Conservation (phyloP, 2,113 vertebrate genomes). For the Mesoclemmys tuberculata region DNA sequence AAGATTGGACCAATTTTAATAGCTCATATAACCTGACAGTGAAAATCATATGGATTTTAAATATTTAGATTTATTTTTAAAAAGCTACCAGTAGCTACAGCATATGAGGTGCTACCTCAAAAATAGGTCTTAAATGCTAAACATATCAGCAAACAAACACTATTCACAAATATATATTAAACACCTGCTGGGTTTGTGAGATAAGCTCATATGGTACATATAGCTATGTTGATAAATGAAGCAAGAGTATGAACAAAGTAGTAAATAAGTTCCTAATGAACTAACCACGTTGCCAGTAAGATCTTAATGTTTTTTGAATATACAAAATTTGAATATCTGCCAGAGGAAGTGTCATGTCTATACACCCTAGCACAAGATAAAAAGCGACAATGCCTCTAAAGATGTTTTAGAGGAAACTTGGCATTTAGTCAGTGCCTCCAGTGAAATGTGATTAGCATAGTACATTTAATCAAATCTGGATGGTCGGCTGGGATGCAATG, state of each 20-base stretch:
- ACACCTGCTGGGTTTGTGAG: not conserved
- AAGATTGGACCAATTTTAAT: not conserved
- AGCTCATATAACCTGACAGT: not conserved
- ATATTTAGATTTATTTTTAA: not conserved
- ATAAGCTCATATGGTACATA: not conserved
- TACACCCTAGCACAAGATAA: not conserved
- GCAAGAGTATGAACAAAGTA: not conserved
- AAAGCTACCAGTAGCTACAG: not conserved
- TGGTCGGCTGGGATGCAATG: accelerated
- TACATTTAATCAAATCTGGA: not conserved
- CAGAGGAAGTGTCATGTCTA: not conserved
- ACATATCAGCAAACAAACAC: not conserved
- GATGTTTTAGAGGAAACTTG: not conserved
- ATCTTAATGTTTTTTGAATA: not conserved
- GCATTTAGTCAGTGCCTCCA: not conserved
- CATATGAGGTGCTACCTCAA: not conserved
- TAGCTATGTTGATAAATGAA: not conserved
- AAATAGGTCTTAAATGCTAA: not conserved
- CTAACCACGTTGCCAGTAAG: no score
- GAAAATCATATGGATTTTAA: not conserved
- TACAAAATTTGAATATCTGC: not conserved
- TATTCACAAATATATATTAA: not conserved
- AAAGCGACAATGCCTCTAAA: not conserved
- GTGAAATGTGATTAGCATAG: not conserved
- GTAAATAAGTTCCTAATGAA: not conserved